Conservation (phyloP, 2,113 vertebrate genomes). For the Tetrax tetrax region DNA sequence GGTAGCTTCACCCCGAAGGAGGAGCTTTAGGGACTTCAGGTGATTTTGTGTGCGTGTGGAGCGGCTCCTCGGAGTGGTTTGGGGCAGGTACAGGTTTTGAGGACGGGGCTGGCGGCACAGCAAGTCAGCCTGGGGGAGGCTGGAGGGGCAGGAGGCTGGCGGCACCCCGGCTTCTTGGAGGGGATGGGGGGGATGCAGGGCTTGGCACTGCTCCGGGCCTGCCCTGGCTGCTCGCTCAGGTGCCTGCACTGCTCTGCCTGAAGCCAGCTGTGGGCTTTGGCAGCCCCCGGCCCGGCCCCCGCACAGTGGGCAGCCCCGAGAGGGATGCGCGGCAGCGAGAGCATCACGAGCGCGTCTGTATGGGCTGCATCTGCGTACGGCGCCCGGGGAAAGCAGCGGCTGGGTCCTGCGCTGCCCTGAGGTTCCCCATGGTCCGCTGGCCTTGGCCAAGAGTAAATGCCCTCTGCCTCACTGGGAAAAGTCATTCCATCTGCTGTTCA, state of each 20-base stretch:
- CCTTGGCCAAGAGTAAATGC: rapidly evolving
- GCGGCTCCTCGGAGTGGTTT: rapidly evolving
- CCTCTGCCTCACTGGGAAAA: background rate
- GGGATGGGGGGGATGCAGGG: background rate
- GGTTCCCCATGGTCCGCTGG: rapidly evolving
- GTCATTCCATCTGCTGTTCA: background rate
- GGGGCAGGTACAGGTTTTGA: background rate
- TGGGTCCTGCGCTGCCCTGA: rapidly evolving
- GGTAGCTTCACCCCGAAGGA: background rate
- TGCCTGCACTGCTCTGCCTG: background rate
- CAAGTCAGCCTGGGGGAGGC: background rate
- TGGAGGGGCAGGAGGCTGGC: background rate
- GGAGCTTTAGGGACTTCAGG: background rate
- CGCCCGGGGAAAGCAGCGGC: rapidly evolving
- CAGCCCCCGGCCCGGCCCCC: background rate
- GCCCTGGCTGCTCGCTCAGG: background rate
- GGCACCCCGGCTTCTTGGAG: rapidly evolving
- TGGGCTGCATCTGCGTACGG: rapidly evolving
- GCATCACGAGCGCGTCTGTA: rapidly evolving
- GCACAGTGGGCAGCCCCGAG: rapidly evolving
- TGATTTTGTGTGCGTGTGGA: background rate
- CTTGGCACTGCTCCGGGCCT: rapidly evolving
- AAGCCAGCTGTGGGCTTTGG: rapidly evolving
- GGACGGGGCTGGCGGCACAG: rapidly evolving
- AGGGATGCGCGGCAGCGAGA: rapidly evolving